Evolutionary conservation across 2,888 invertebrate species (phyloP), one percentile per base, ranked within the genome.

Genomic region (Polymixis flavicincta): DNA sequence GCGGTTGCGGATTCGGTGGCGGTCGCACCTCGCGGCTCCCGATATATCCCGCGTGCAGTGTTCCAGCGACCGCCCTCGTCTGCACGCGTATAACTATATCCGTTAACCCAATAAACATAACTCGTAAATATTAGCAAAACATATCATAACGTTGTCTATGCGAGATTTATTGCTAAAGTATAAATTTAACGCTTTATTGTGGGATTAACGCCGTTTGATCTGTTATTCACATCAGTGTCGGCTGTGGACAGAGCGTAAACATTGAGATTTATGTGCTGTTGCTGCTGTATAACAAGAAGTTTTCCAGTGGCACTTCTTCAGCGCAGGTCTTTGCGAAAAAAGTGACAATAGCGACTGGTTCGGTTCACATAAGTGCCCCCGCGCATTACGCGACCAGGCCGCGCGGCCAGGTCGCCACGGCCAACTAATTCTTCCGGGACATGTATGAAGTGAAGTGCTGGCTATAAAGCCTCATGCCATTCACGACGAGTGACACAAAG

Each of bases 1-100:
- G 76, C 82, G 84, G 76, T 88, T 72, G 87, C 85, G 88, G 89
- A 90, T 87, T 89, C 83, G 76, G 78, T 78, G 52, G 57, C 74
- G 66, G 25, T 32, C 50, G 69, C 67, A 64, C 71, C 61, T 80
- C 89, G 54, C 71, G 57, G 54, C 73, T 71, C 83, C 91, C 88
- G 89, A 91, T 89, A 85, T 89, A 90, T 86, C 88, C 85, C 82
- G 83, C 80, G 72, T 54, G 75, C 81, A 85, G 82, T 85, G 63
- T 65, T 76, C 70, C 60, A 60, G 65, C 69, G 72, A 3, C 71
- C 83, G 81, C 71, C 72, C 25, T 60, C 76, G 71, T 64, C 70
- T 75, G 55, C 80, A 80, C 80, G 74, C 74, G 85, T 80, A 72
- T 70, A 7, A 37, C 68, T 48, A 17, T 42, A 65, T 37, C 52